Percentiles rank a stretch among this genome's conserved stretches.
Conservation (phyloP, 2,797 vertebrate species). For the Crossoptilon crossoptilon region DNA sequence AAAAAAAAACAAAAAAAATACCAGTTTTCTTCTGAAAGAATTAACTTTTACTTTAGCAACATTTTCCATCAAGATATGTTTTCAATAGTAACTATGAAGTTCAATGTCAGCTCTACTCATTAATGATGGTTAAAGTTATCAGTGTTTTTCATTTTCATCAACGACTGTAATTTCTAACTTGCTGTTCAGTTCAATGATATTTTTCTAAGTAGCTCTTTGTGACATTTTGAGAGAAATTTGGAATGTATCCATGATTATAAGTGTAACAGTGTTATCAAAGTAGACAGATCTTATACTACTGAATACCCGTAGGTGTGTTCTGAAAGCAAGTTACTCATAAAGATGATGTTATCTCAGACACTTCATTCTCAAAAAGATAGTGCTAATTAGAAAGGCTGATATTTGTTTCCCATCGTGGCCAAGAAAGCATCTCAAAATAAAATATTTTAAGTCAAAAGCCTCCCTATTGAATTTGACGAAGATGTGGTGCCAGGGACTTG, state of each 20-base stretch:
- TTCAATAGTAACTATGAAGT: background rate
- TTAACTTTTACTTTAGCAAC: background rate
- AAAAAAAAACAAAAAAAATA: too few species aligned
- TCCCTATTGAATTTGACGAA: background rate
- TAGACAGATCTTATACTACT: slow-evolving; percentile 29
- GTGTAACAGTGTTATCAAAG: slow-evolving; percentile 17
- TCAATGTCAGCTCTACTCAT: background rate
- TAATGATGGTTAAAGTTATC: slow-evolving; percentile 21
- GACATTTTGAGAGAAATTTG: slow-evolving; percentile 30
- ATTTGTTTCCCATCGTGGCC: slow-evolving; percentile 23
- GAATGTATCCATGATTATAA: slow-evolving; percentile 20
- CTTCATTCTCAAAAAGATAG: slow-evolving; percentile 40
- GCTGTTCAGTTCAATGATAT: background rate
- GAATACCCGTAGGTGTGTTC: slow-evolving; percentile 31
- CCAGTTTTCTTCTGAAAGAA: background rate
- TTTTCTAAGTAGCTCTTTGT: slow-evolving; percentile 28
- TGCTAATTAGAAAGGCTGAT: background rate
- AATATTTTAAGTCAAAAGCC: background rate
- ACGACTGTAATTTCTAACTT: background rate
- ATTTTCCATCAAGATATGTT: background rate
- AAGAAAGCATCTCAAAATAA: slow-evolving; percentile 37
- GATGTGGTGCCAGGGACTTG: background rate
- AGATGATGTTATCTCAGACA: background rate
- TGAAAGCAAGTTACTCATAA: slow-evolving; percentile 37
- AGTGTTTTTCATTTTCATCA: slow-evolving; percentile 36